A percentile compares a stretch with the other conserved stretches of the same genome.
phyloP scores from a whole-genome alignment of 2,888 invertebrate genomes.

The Leucania comma region DNA sequence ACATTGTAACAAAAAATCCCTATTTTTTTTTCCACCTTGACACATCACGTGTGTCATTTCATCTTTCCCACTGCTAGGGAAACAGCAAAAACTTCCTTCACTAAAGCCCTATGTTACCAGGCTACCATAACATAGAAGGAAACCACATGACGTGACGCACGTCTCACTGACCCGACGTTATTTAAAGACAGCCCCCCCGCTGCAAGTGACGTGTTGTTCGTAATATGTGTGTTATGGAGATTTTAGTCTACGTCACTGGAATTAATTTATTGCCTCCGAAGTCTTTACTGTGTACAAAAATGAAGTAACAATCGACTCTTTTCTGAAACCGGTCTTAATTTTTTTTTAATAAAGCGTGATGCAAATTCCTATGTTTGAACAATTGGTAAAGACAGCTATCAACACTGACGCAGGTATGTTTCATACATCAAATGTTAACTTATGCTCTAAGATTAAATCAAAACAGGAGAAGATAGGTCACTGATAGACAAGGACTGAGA shows the following conservation, averaged over 20 bases:
- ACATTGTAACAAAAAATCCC: too few relatives aligned
- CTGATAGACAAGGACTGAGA: too few relatives aligned
- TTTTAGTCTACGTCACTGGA: conserved; percentile 16
- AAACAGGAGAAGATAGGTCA: too few relatives aligned
- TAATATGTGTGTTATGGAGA: conserved; percentile 42
- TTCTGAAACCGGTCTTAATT: background rate
- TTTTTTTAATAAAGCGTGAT: too few relatives aligned
- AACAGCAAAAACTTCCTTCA: background rate
- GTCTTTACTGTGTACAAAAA: background rate
- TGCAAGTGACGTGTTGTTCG: conserved; percentile 77
- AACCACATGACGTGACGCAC: conserved; percentile 16
- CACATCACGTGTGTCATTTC: too few relatives aligned
- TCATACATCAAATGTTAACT: too few relatives aligned
- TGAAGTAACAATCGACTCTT: background rate
- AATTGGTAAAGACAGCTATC: too few relatives aligned
- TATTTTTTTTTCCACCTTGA: too few relatives aligned
- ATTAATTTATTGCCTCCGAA: background rate
- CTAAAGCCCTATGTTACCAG: conserved; percentile 10
- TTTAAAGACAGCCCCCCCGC: conserved; percentile 65
- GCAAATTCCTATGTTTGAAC: too few relatives aligned
- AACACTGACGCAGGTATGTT: too few relatives aligned
- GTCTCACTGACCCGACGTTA: conserved; percentile 41
- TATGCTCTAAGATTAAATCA: too few relatives aligned
- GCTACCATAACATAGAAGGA: conserved; percentile 3
- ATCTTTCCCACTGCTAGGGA: background rate